Evolutionary conservation across 1,140 invertebrate species (phyloP).

Genomic region (Ceratina japonica): DNA sequence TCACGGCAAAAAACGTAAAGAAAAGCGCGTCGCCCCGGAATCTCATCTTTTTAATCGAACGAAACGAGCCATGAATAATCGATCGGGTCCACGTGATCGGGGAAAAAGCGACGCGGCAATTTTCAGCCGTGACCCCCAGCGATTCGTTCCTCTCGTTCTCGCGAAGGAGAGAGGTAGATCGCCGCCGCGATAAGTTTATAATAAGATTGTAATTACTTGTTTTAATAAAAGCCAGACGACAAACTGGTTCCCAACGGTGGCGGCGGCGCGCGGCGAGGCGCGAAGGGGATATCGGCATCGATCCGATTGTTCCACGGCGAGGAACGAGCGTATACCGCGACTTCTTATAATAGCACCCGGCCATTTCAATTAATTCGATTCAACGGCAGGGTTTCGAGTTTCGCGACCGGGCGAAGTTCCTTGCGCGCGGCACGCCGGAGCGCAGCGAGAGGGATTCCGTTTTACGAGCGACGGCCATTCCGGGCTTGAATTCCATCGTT

Average conservation of each 20-base stretch:
- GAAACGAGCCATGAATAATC: slow-evolving; percentile 37
- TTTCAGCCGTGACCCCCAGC: not conserved
- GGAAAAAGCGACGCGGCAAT: slow-evolving; percentile 24
- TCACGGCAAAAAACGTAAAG: not conserved
- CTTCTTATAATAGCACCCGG: slow-evolving; percentile 49
- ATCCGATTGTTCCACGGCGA: slow-evolving; percentile 28
- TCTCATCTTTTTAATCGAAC: slow-evolving; percentile 36
- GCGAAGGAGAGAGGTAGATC: not conserved
- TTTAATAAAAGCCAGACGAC: slow-evolving; percentile 52
- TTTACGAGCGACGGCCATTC: slow-evolving; percentile 25
- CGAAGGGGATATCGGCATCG: slow-evolving; percentile 23
- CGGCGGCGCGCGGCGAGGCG: not conserved
- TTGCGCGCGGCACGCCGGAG: not conserved
- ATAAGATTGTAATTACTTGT: slow-evolving; percentile 51
- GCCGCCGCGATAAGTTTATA: slow-evolving; percentile 39
- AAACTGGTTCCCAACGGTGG: slow-evolving; percentile 33
- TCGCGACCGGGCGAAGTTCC: slow-evolving; percentile 15
- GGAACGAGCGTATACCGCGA: slow-evolving; percentile 24
- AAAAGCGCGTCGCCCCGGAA: not conserved
- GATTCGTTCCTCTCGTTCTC: not conserved
- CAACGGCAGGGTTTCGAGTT: slow-evolving; percentile 36
- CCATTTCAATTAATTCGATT: slow-evolving; percentile 58
- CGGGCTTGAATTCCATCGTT: slow-evolving; percentile 34
- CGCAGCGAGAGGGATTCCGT: not conserved
- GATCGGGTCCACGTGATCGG: slow-evolving; percentile 21